Conservation (phyloP, 1,140 invertebrate genomes). For the Venustaconcha ellipsiformis region DNA sequence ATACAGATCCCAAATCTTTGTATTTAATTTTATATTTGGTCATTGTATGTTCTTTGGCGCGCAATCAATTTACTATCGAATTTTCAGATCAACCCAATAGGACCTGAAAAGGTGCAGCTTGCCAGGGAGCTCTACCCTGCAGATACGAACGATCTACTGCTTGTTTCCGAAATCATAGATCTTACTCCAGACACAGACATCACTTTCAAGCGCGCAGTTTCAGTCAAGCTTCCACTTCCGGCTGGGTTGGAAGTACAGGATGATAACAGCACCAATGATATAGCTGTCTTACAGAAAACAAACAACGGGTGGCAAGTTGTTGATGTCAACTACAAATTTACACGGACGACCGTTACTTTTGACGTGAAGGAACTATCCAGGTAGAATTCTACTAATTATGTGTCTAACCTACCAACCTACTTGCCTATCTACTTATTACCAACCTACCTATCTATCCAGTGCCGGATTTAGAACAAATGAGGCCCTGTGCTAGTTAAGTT, state of each 20-base stretch:
- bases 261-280: slow-evolving; percentile 38
- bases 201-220: slow-evolving; percentile 55
- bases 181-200: slow-evolving; percentile 40
- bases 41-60: neutral
- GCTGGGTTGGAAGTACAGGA: slow-evolving; percentile 35
- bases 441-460: too few species aligned
- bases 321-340: slow-evolving; percentile 58
- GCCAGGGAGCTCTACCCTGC: slow-evolving; percentile 44
- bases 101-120: slow-evolving; percentile 47
- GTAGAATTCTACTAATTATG: slow-evolving; percentile 35
- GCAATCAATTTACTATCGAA: neutral
- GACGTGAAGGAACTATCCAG: slow-evolving; percentile 57
- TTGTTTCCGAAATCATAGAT: slow-evolving; percentile 59
- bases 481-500: too few species aligned
- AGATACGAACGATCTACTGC: slow-evolving; percentile 52
- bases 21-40: neutral
- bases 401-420: neutral
- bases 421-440: too few species aligned
- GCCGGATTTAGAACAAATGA: too few species aligned
- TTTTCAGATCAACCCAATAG: slow-evolving; percentile 57
- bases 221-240: slow-evolving; percentile 59
- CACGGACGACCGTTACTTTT: slow-evolving; percentile 54
- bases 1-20: neutral
- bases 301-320: slow-evolving; percentile 52
- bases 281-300: slow-evolving; percentile 56